These are phyloP conservation scores for Poeciliopsis gracilis DNA, from an alignment of 2,797 vertebrate genomes.

Conservation along the genomic window DNA sequence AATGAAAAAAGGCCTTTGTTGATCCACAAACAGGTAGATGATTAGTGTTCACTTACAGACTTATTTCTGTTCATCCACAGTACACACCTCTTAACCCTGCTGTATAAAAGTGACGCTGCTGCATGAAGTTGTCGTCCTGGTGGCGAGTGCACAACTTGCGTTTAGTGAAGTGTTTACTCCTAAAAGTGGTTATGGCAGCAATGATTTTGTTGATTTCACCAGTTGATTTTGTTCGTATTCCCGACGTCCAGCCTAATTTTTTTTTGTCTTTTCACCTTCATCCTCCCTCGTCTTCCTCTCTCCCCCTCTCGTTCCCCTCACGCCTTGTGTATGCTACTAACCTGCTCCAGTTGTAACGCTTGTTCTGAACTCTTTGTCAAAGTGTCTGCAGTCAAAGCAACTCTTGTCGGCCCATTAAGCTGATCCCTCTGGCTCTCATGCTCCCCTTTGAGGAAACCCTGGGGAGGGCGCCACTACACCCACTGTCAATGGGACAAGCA, in stretches of 20 bases:
- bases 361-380: conserved; percentile 73
- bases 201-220: conserved; percentile 10
- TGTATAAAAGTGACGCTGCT: conserved; percentile 34
- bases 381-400: conserved; percentile 78
- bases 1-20: conserved; percentile 1
- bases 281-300: conserved; percentile 13
- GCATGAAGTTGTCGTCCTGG: conserved; percentile 11
- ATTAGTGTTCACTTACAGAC: conserved; percentile 24
- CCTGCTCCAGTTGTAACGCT: conserved; percentile 68
- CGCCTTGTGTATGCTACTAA: conserved; percentile 64
- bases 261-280: conserved; percentile 7
- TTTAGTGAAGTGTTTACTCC: conserved; percentile 33
- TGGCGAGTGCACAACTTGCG: conserved; percentile 42
- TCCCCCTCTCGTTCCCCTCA: conserved; percentile 20
- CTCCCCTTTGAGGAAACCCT: conserved; percentile 72
- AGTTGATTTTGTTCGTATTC: conserved; percentile 8
- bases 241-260: conserved; percentile 1
- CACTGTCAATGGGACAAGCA: conserved; percentile 69
- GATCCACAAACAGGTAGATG: conserved; percentile 14
- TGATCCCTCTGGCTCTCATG: conserved; percentile 77
- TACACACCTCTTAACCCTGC: background rate
- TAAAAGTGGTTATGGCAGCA: conserved; percentile 15
- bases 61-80: background rate
- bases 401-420: conserved; percentile 81
- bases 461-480: conserved; percentile 77